Evolutionary conservation across 23 tunicate genomes (phyloP), one percentile per base, ranked within the genome.

Genomic region (Phallusia fumigata): DNA sequence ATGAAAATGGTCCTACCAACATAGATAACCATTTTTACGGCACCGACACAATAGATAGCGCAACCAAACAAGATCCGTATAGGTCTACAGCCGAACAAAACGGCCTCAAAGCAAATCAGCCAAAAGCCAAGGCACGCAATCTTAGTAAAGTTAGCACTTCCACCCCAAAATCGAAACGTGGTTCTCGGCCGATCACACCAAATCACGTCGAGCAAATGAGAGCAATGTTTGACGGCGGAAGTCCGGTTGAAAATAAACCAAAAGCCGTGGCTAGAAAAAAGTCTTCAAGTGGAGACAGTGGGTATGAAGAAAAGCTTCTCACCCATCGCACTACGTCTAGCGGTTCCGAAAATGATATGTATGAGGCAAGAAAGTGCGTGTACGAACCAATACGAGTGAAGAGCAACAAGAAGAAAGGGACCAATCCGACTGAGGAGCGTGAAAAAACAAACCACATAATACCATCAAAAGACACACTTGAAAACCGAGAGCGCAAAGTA

Each of bases 131-230:
- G 16, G 16, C 69, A 24, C 69, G 69, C 69, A 58, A 58, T 1
- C 69, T 58, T 16, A 16, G 69, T 6, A 58, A 58, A 13, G 28
- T 58, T 5, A 58, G 15, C 69, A 58, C 69, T 21, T 58, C 69
- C 28, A 58, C 69, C 69, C 69, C 69, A 58, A 58, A 58, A 58
- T 24, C 69, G 28, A 58, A 13, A 13, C 26, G 16, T 24, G 69
- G 16, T 58, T 58, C 69, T 16, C 47, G 47, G 47, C 47, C 47
- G 47, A 58, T 24, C 26, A 58, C 69, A 58, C 69, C 69, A 58
- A 58, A 58, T 58, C 69, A 58, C 69, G 69, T 58, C 28, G 69
- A 58, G 26, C 69, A 58, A 24, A 58, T 58, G 69, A 58, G 69
- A 24, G 69, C 69, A 5, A 58, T 58, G 69, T 58, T 58, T 13